Conservation (phyloP, 2,113 vertebrate species). For the Calonectris borealis region DNA sequence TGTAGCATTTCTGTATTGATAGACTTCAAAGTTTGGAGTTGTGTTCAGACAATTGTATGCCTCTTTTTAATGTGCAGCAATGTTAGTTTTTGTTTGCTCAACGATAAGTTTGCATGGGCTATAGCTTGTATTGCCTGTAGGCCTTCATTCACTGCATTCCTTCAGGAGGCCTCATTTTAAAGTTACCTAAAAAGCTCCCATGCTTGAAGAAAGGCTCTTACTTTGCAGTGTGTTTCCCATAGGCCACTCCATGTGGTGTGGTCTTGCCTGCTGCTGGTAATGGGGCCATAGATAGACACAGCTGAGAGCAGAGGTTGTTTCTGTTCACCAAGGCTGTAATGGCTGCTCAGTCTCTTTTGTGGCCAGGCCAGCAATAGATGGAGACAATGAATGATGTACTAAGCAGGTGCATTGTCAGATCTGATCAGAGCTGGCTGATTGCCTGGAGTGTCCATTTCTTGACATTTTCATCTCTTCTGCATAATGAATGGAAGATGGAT, state of each 20-base stretch:
- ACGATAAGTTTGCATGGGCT: not conserved
- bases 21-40: not conserved
- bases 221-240: not conserved
- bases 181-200: not conserved
- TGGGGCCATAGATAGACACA: not conserved
- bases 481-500: not conserved
- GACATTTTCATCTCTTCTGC: not conserved
- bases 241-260: not conserved
- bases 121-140: not conserved
- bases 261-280: not conserved
- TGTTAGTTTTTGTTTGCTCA: not conserved
- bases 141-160: not conserved
- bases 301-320: not conserved
- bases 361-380: not conserved
- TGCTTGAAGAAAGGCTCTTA: not conserved
- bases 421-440: not conserved
- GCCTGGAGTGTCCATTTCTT: not conserved
- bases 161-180: not conserved
- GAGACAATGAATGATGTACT: not conserved
- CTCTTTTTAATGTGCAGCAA: not conserved
- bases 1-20: not conserved
- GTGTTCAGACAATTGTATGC: not conserved
- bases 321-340: not conserved
- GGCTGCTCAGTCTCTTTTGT: not conserved
- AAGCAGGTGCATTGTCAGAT: not conserved